A percentile compares a stretch with the other conserved stretches of the same genome.
phyloP scores from a whole-genome alignment of 2,797 vertebrate genomes.

The Amniataba percoides region DNA sequence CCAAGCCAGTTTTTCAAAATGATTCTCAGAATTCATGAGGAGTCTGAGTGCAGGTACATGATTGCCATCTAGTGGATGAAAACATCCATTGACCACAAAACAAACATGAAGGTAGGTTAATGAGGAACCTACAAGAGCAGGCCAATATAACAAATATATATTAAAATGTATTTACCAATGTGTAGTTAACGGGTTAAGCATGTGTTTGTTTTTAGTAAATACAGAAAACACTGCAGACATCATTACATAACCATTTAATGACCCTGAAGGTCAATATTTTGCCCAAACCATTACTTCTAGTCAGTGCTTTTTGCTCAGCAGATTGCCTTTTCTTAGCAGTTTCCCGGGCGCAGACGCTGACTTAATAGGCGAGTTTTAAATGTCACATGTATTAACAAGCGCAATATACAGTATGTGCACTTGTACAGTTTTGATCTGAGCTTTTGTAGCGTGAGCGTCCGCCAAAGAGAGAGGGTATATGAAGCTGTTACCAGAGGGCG shows the following conservation, averaged over 20 bases:
- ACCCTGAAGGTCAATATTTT: conserved; percentile 27
- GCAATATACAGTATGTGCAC: not conserved
- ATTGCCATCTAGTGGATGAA: conserved; percentile 64
- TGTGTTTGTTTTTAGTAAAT: not conserved
- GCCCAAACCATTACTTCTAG: not conserved
- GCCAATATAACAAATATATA: not conserved
- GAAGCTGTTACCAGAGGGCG: conserved; percentile 33
- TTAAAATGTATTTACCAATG: not conserved
- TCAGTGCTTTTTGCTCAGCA: not conserved
- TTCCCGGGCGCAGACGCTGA: not conserved
- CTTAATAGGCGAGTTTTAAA: not conserved
- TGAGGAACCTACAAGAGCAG: not conserved
- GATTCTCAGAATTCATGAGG: not conserved
- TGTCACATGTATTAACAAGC: not conserved
- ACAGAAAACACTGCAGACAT: not conserved
- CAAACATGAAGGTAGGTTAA: not conserved
- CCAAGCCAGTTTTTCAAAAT: not conserved
- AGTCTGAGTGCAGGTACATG: not conserved
- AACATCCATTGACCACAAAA: not conserved
- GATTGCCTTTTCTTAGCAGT: conserved; percentile 12
- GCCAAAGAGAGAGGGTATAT: conserved; percentile 9
- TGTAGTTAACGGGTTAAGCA: not conserved
- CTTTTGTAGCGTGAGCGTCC: conserved; percentile 34
- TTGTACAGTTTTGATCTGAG: conserved; percentile 34
- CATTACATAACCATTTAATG: not conserved